Evolutionary conservation across 2,797 vertebrate genomes (phyloP), one percentile per base, ranked within the genome.

Genomic region (Danio aesculapii): DNA sequence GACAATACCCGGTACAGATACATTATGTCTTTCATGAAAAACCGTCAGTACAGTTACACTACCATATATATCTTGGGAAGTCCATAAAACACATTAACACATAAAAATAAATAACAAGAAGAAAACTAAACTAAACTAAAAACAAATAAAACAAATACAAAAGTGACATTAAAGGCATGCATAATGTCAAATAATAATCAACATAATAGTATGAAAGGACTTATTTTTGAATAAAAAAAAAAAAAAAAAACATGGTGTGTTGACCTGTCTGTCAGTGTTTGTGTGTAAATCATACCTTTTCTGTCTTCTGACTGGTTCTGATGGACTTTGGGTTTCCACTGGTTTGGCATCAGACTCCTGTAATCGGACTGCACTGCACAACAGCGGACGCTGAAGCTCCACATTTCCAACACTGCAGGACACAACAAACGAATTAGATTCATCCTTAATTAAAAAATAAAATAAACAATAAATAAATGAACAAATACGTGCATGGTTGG

Each of bases 341-440:
- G 61, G 84, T 63, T 17, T 67, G n/a, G n/a, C 39, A 83, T 78
- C 73, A 14, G 77, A 9, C 71, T 91, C 86, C 72, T 91, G 83
- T 0, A 69, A 82, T 44, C 85, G 84, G 63, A 76, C 83, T 2
- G 86, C 82, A 49, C 88, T 86, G 86, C 83, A 85, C 2, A 84
- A 90, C 10, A 94, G 12, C 6, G 90, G 13, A 53, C 92, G 79
- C 73, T 85, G 78, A 67, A 85, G 21, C 13, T 53, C 71, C 8
- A 72, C 58, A 57, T 63, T 68, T 61, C 84, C 88, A 30, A 19
- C 85, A 76, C 90, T 90, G 44, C n/a, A 58, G 43, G 30, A 81
- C 66, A 77, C 47, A 81, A 57, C 10, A 46, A 16, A 17, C 8
- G 41, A 70, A 63, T 17, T 16, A 61, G 17, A 46, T 3, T 9